phyloP scores from a whole-genome alignment of 2,113 vertebrate species.

The Rissa tridactyla region DNA sequence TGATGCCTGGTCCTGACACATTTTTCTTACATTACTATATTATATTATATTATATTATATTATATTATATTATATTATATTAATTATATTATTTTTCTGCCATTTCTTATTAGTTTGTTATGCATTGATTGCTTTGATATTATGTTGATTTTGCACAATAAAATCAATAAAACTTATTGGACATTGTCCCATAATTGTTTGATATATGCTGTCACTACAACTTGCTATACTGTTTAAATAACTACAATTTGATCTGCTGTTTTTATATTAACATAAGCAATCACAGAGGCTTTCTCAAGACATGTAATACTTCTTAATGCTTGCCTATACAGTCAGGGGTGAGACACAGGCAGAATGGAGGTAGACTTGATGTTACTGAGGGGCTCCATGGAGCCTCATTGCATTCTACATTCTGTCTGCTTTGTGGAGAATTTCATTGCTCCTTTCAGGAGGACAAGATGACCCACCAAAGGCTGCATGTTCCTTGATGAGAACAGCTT shows the following conservation, averaged over 20 bases:
- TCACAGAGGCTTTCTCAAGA: neutral
- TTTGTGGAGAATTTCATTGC: neutral
- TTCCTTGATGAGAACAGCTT: neutral
- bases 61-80: no score
- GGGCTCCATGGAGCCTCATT: neutral
- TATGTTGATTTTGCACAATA: neutral
- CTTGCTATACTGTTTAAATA: neutral
- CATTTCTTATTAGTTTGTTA: neutral
- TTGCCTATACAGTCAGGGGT: neutral
- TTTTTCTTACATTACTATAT: neutral
- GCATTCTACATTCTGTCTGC: neutral
- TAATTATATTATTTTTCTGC: neutral
- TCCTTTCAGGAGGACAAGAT: neutral
- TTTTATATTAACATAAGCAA: neutral
- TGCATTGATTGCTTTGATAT: neutral
- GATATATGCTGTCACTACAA: neutral
- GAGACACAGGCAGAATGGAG: neutral
- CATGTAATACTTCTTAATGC: neutral
- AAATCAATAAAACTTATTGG: neutral
- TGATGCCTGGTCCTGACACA: neutral
- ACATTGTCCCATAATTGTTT: neutral
- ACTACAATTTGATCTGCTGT: neutral
- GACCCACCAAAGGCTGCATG: neutral
- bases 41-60: neutral
- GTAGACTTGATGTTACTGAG: neutral